These are phyloP conservation scores for Cathartes aura DNA, from an alignment of 2,113 vertebrate species.

Conservation along the genomic window DNA sequence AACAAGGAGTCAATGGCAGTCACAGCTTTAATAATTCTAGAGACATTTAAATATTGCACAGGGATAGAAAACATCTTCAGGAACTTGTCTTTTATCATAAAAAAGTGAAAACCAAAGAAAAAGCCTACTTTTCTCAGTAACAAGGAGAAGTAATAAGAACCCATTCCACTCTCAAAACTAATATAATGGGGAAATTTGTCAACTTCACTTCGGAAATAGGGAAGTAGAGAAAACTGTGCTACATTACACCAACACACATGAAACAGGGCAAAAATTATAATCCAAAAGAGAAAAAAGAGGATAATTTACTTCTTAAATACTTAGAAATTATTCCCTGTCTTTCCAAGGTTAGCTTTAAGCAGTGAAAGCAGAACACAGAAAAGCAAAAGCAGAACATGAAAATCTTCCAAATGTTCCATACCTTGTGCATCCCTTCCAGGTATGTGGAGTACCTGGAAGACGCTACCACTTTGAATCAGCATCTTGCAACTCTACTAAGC, in stretches of 20 bases:
- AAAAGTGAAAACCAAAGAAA: neutral
- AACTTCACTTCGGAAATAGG: neutral
- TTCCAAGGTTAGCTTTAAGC: neutral
- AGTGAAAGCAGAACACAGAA: neutral
- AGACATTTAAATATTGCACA: neutral
- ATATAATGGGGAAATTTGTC: neutral
- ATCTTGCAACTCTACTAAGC: neutral
- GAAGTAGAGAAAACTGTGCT: neutral
- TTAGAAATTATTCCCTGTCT: neutral
- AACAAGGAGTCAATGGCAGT: neutral
- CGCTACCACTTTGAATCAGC: neutral
- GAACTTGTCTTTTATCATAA: neutral
- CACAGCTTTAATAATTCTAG: neutral
- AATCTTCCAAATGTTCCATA: neutral
- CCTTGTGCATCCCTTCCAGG: neutral
- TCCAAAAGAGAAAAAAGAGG: neutral
- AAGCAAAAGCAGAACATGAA: neutral
- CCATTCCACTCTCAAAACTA: neutral
- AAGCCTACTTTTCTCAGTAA: neutral
- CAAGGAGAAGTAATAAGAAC: neutral
- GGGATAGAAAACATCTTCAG: neutral
- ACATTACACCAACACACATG: neutral
- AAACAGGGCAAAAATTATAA: neutral
- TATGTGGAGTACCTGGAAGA: neutral
- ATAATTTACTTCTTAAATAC: neutral